Base-by-base conservation (phyloP, 2,797 vertebrate genomes). In the Jordanella pulchra region DNA sequence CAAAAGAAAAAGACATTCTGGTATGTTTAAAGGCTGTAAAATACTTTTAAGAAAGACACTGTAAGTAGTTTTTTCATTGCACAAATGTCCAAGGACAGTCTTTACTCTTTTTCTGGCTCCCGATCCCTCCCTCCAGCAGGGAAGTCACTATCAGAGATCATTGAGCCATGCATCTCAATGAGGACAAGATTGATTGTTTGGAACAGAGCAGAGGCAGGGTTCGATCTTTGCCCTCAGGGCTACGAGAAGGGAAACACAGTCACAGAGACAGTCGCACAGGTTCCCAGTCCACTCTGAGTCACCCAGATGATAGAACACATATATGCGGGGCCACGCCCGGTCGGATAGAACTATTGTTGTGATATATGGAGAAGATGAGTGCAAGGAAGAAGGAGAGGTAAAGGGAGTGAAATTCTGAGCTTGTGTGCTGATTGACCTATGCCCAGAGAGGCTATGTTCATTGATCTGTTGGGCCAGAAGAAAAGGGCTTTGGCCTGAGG, bases 161-260 rank as follows among this genome's bases (percentile, higher is more conserved):
- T 90, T 88, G 90, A 91, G 79, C 90, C 87, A 89, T 91, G 91
- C 89, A 93, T 93, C 87, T 89, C 84, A 93, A 93, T 93, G 91
- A 93, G 91, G 77, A 53, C 69, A 78, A 83, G 88, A 93, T 92
- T 93, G 93, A 93, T 93, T 90, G 85, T 81, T 58, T 72, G 83
- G 73, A 84, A 83, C 69, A 7, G 82, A 75, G 88, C 69, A 1
- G 78, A 86, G 88, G 87, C 88, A 92, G 90, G 80, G 75, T 91
- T 93, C 87, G 89, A 92, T 93, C 90, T 89, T 85, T 86, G 89
- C 88, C 89, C 89, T 79, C 65, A 25, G 83, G 87, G 73, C 84
- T 79, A 42, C 67, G 78, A 86, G 78, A 82, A 85, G 87, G 77
- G 73, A 87, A 87, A 87, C 82, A 61, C 77, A 86, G 82, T 84